phyloP scores from a whole-genome alignment of 2,797 vertebrate genomes.

The Falco naumanni region DNA sequence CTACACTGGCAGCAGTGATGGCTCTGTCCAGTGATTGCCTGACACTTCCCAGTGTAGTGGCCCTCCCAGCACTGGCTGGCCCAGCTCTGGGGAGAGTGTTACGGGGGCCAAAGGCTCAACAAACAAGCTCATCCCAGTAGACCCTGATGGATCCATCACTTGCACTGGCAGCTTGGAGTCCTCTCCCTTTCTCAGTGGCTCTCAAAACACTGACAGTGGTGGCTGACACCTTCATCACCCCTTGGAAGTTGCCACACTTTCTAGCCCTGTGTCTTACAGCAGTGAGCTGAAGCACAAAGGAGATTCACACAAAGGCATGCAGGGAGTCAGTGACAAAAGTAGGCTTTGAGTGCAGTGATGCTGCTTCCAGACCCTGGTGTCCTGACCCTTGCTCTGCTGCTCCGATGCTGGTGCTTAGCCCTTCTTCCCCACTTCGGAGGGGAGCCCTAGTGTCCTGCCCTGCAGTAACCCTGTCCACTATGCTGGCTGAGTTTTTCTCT shows the following conservation, averaged over 20 bases:
- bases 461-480: not conserved
- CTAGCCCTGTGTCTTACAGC: not conserved
- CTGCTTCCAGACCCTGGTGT: conserved; percentile 22
- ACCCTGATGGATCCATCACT: not conserved
- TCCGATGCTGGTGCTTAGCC: not conserved
- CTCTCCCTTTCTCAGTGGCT: not conserved
- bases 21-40: not conserved
- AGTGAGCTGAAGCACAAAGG: not conserved
- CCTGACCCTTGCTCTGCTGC: conserved; percentile 1
- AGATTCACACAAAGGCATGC: not conserved
- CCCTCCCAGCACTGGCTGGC: not conserved
- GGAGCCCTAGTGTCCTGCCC: not conserved
- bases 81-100: not conserved
- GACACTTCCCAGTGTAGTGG: not conserved
- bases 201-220: not conserved
- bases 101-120: accelerated
- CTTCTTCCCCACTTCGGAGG: not conserved
- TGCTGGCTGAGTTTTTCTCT: not conserved
- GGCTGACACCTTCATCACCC: not conserved
- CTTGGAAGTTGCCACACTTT: not conserved
- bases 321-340: not conserved
- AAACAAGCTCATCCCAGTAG: not conserved
- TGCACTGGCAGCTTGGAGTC: not conserved
- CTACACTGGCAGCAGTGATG: not conserved
- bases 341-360: not conserved